Evolutionary conservation across 2,888 invertebrate genomes (phyloP).

Genomic region (Drosophila imparisetae): DNA sequence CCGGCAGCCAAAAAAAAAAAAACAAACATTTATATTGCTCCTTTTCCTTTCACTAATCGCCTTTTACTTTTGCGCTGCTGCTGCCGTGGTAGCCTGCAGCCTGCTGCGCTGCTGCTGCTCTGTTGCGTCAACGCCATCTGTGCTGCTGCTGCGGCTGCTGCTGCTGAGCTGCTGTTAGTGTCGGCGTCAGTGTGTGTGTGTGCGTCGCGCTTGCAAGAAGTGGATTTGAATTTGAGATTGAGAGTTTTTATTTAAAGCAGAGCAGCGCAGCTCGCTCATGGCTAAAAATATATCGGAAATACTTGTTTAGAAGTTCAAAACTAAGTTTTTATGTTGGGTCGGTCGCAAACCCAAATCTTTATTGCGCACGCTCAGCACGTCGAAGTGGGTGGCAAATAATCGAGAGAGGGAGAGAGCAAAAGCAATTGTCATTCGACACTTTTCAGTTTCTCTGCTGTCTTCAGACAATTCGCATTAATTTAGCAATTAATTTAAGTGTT

Average conservation of each 20-base stretch:
- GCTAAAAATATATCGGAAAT: slow-evolving; percentile 57
- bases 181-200: slow-evolving; percentile 50
- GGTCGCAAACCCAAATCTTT: not conserved
- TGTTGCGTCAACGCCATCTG: slow-evolving; percentile 12
- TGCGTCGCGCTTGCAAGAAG: slow-evolving; percentile 54
- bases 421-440: slow-evolving; percentile 35
- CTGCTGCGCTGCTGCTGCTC: slow-evolving; percentile 8
- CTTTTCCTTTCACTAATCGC: slow-evolving; percentile 75
- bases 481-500: slow-evolving; percentile 62
- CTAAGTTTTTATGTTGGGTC: slow-evolving; percentile 36
- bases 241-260: slow-evolving; percentile 9
- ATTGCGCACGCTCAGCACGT: slow-evolving; percentile 56
- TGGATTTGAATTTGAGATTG: slow-evolving; percentile 37
- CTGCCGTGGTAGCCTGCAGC: slow-evolving; percentile 8
- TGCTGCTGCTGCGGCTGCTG: slow-evolving; percentile 3
- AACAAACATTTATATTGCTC: slow-evolving; percentile 3
- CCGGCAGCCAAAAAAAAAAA: slow-evolving; percentile 21
- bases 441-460: slow-evolving; percentile 66
- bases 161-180: not conserved
- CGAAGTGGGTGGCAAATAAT: slow-evolving; percentile 52
- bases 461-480: slow-evolving; percentile 68
- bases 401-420: slow-evolving; percentile 12
- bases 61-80: slow-evolving; percentile 66
- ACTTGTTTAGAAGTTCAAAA: slow-evolving; percentile 53
- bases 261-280: slow-evolving; percentile 48